Base-by-base conservation (phyloP, 2,888 invertebrate genomes). In the Anthoptus insignis region DNA sequence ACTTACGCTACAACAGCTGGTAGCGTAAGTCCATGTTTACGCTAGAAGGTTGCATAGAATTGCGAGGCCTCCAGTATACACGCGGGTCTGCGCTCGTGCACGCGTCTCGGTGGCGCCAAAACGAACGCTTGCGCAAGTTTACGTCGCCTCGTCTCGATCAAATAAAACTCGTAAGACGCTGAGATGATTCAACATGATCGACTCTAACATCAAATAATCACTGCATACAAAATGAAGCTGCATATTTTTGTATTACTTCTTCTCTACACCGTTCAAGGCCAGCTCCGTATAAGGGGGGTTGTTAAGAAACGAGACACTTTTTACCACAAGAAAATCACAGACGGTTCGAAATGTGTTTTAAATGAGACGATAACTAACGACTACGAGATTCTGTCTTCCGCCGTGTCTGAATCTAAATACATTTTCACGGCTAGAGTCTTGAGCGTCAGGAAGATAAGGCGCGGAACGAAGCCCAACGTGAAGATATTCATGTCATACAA, bases 351-450 rank as follows among this genome's bases (percentile, higher is more conserved):
- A 90, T 92, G 92, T 88, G 83, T 88, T 88, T 89, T 88, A 82
- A 92, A 93, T 83, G 92, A 91, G 88, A 93, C 92, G 84, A 89
- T 92, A 88, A 91, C 91, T 87, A 92, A 93, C 88, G 92, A 93
- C 88, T 92, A 91, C 81, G 92, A 92, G 88, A 91, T 92, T 87
- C 81, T 93, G 87, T 88, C 91, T 82, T 93, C 92, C 77, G 90
- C 89, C 77, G 92, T 93, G 79, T 92, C 92, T 82, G 92, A 92
- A 84, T 91, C 92, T 82, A 91, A 91, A 86, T 92, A 93, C 83
- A 89, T 93, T 85, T 93, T 93, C 85, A 90, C 91, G 69, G 92
- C 91, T 70, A 84, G 91, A 73, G 91, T 93, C 73, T 81, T 93
- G 73, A 91, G 87, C 81, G 89, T 92, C 80, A 90, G 82, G 82